Evolutionary conservation across 1,140 invertebrate genomes (phyloP).

Genomic region (Papilio xuthus): DNA sequence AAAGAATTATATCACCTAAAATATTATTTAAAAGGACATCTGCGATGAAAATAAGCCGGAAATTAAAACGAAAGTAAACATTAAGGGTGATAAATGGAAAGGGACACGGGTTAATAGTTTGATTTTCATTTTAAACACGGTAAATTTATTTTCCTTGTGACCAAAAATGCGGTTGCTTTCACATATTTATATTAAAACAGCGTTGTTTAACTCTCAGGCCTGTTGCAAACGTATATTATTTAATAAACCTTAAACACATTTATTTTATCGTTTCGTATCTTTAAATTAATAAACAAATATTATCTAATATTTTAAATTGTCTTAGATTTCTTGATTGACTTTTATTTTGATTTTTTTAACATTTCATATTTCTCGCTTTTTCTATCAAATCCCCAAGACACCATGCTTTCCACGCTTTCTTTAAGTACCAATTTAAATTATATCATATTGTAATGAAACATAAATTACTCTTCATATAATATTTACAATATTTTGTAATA

Average conservation of each 20-base stretch:
- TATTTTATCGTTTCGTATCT: background rate
- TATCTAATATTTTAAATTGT: no score
- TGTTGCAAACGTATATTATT: no score
- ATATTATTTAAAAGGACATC: background rate
- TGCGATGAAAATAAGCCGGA: background rate
- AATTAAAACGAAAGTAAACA: conserved; percentile 32
- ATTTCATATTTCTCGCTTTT: no score
- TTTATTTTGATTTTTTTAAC: no score
- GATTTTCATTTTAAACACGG: background rate
- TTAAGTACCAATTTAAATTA: no score
- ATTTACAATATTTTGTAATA: background rate
- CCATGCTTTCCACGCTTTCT: no score
- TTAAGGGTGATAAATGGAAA: conserved; percentile 15
- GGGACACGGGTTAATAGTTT: conserved; percentile 16
- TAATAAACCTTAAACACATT: background rate
- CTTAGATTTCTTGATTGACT: no score
- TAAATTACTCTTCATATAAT: background rate
- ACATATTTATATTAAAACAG: background rate
- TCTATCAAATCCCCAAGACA: no score
- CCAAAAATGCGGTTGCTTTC: background rate
- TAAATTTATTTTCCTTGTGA: background rate
- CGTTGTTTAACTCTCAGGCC: no score
- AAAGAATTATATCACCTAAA: background rate
- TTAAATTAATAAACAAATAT: no score
- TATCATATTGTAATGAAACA: no score